Evolutionary conservation across 2,113 vertebrate species (phyloP).

Genomic region (Rhagologus leucostigma): DNA sequence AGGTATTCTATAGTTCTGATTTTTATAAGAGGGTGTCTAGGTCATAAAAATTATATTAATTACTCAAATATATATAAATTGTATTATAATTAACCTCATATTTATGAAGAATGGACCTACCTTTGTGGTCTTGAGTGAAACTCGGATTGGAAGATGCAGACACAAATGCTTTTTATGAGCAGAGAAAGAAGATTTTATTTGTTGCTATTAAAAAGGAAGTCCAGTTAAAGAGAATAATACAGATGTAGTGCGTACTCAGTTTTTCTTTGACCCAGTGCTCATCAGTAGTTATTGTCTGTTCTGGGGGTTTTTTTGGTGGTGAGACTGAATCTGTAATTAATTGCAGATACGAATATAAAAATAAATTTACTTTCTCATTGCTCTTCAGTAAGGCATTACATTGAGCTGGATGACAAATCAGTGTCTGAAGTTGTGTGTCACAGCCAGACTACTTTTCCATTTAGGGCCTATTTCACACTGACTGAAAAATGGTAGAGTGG

Average conservation of each 20-base stretch:
- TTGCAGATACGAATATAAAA: slow-evolving; percentile 51
- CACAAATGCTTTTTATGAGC: not conserved
- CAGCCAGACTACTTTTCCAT: slow-evolving; percentile 52
- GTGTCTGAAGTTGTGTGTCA: slow-evolving; percentile 49
- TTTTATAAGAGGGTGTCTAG: not conserved
- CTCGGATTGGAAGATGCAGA: not conserved
- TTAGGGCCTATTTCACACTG: slow-evolving; percentile 40
- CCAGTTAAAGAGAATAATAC: slow-evolving; percentile 24
- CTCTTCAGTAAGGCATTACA: slow-evolving; percentile 6
- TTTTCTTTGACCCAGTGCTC: slow-evolving; percentile 6
- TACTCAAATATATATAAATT: not conserved
- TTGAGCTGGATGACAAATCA: slow-evolving; percentile 38
- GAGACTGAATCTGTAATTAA: slow-evolving; percentile 56
- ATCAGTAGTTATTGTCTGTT: slow-evolving; percentile 13
- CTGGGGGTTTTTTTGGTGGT: not conserved
- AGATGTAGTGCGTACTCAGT: not conserved
- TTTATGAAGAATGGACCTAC: not conserved
- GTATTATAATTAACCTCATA: not conserved
- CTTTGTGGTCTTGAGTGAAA: not conserved
- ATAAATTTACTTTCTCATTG: slow-evolving; percentile 43
- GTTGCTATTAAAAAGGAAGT: slow-evolving; percentile 18
- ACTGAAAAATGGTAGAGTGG: slow-evolving; percentile 33
- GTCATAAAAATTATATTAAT: not conserved
- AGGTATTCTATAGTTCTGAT: not conserved
- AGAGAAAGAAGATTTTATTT: slow-evolving; percentile 34